Conservation (phyloP, 2,797 vertebrate genomes). For the Eulemur rubriventer region DNA sequence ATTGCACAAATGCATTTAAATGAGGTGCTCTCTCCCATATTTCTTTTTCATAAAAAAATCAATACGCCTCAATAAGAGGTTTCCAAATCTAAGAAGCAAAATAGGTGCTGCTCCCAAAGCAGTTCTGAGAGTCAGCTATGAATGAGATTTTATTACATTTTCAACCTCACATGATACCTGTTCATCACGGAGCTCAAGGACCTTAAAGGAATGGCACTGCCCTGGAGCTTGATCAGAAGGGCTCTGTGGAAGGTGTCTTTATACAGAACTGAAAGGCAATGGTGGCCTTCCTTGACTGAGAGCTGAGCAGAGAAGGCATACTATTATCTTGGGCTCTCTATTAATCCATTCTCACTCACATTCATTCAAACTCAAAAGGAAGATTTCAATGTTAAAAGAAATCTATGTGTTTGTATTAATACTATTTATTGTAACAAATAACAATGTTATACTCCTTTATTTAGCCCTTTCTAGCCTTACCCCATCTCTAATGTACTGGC, state of each 20-base stretch:
- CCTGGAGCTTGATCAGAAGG: neutral
- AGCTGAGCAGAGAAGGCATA: neutral
- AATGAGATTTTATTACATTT: constrained; percentile 48
- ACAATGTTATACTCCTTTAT: neutral
- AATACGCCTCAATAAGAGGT: neutral
- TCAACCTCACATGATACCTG: neutral
- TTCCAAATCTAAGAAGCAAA: constrained; percentile 47
- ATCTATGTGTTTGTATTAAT: neutral
- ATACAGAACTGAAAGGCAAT: constrained; percentile 18
- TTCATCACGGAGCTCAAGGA: neutral
- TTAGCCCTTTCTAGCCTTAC: constrained; percentile 13
- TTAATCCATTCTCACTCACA: neutral
- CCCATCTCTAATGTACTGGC: neutral
- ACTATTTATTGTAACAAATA: constrained; percentile 7
- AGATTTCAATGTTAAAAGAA: constrained; percentile 40
- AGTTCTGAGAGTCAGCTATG: constrained; percentile 1
- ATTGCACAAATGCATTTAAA: constrained; percentile 23
- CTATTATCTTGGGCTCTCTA: neutral
- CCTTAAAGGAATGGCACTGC: constrained; percentile 20
- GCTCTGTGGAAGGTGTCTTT: neutral
- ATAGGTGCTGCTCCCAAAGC: neutral
- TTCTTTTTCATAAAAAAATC: constrained; percentile 33
- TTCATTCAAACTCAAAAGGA: constrained; percentile 38
- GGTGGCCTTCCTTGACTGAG: neutral
- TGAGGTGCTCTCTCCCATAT: neutral